A percentile compares a stretch with the other conserved stretches of the same genome.
phyloP scores from a whole-genome alignment of 1,140 invertebrate genomes.

The Drosophila baimaii region DNA sequence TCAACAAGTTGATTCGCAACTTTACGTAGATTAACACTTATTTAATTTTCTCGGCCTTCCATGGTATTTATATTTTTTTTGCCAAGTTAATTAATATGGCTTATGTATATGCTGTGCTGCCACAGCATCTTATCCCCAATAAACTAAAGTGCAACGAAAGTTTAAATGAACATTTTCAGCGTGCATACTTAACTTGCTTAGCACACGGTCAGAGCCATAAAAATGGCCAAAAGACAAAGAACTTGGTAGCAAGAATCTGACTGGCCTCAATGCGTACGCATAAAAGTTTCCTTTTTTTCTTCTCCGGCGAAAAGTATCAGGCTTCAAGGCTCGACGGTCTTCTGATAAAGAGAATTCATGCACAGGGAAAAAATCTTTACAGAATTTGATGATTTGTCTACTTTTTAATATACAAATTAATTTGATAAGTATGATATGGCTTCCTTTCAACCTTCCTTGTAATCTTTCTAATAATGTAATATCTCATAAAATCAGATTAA shows the following conservation, averaged over 20 bases:
- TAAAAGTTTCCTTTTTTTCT: slow-evolving; percentile 32
- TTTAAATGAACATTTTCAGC: slow-evolving; percentile 55
- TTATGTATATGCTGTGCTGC: slow-evolving; percentile 46
- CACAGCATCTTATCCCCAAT: slow-evolving; percentile 22
- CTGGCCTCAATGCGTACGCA: slow-evolving; percentile 43
- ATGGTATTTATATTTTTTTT: slow-evolving; percentile 55
- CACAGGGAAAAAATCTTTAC: neutral
- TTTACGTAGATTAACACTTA: neutral
- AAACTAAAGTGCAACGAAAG: slow-evolving; percentile 38
- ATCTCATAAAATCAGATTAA: rapidly evolving
- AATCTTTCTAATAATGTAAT: no score
- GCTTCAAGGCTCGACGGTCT: slow-evolving; percentile 57
- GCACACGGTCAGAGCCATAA: slow-evolving; percentile 60
- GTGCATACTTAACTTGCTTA: slow-evolving; percentile 48
- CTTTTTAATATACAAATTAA: no score
- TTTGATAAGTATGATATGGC: neutral
- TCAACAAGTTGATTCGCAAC: neutral
- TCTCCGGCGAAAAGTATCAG: slow-evolving; percentile 17
- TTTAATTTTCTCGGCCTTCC: slow-evolving; percentile 32
- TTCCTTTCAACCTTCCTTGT: neutral
- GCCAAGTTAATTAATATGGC: slow-evolving; percentile 58
- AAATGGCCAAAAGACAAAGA: slow-evolving; percentile 43
- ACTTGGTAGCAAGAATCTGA: slow-evolving; percentile 40
- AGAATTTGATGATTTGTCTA: no score
- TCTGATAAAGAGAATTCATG: slow-evolving; percentile 57